A percentile compares a stretch with the other conserved stretches of the same genome.
These are phyloP conservation scores for Scylla paramamosain DNA, from an alignment of 1,140 invertebrate species.

Conservation along the genomic window DNA sequence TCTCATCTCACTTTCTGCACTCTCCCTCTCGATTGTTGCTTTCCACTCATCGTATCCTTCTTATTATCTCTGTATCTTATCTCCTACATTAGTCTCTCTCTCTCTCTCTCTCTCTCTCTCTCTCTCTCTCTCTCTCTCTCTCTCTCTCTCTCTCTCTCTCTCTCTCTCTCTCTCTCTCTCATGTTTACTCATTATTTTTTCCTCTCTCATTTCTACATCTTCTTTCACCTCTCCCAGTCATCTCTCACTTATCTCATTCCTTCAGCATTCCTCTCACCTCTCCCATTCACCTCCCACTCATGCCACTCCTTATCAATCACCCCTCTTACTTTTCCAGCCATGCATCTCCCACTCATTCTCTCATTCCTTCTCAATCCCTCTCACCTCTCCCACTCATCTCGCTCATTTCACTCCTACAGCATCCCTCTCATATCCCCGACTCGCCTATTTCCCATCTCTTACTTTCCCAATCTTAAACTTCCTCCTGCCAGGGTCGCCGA, in stretches of 20 bases:
- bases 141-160: neutral
- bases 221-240: neutral
- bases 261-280: neutral
- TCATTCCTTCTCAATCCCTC: neutral
- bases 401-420: neutral
- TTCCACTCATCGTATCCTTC: too few relatives aligned
- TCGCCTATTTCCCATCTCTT: too few relatives aligned
- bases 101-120: neutral
- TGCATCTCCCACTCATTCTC: neutral
- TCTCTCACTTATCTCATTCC: neutral
- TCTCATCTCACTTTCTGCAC: too few relatives aligned
- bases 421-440: neutral
- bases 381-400: neutral
- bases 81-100: too few relatives aligned
- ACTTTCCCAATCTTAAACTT: too few relatives aligned
- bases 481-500: too few relatives aligned
- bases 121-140: neutral
- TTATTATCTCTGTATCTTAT: too few relatives aligned
- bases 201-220: neutral
- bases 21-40: too few relatives aligned
- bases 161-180: neutral
- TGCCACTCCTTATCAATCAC: neutral
- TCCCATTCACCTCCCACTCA: neutral
- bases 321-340: neutral
- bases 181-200: neutral